phyloP scores from a whole-genome alignment of 2,797 vertebrate genomes.

The Fundulus diaphanus region DNA sequence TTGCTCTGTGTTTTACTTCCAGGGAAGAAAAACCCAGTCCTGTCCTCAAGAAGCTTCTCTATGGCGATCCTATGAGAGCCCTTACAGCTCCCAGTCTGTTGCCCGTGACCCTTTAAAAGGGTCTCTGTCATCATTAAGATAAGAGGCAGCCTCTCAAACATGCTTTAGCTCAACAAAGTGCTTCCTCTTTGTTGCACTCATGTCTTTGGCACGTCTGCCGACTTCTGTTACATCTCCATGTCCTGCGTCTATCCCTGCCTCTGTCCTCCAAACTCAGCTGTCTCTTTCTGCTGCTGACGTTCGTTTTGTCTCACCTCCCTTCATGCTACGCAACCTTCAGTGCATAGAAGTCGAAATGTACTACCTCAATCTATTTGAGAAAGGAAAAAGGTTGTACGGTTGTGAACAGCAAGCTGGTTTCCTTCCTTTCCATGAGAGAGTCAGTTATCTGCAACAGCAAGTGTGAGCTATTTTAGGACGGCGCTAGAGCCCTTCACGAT shows the following conservation, averaged over 20 bases:
- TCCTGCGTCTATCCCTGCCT: constrained; percentile 56
- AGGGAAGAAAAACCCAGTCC: constrained; percentile 18
- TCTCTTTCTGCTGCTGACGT: constrained; percentile 36
- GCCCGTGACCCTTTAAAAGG: constrained; percentile 80
- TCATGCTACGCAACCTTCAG: constrained; percentile 27
- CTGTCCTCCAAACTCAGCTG: constrained; percentile 35
- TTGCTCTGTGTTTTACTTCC: constrained; percentile 3
- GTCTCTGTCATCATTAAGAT: constrained; percentile 83
- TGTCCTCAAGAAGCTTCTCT: constrained; percentile 19
- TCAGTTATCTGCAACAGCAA: constrained; percentile 54
- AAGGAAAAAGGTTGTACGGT: constrained; percentile 12
- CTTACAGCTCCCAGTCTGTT: constrained; percentile 55
- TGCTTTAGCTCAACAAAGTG: constrained; percentile 82
- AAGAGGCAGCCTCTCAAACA: constrained; percentile 76
- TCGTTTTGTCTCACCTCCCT: background rate
- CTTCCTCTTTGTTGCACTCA: constrained; percentile 76
- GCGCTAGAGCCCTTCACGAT: constrained; percentile 51
- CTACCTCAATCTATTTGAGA: constrained; percentile 13
- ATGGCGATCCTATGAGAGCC: constrained; percentile 50
- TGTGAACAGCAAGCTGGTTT: constrained; percentile 51
- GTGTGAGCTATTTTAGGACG: constrained; percentile 66
- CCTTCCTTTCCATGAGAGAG: constrained; percentile 49
- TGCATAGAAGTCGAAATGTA: constrained; percentile 34
- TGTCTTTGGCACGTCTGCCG: constrained; percentile 73
- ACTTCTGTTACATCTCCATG: constrained; percentile 51